Evolutionary conservation across 2,113 vertebrate species (phyloP).

Genomic region (Pseudorasbora parva): DNA sequence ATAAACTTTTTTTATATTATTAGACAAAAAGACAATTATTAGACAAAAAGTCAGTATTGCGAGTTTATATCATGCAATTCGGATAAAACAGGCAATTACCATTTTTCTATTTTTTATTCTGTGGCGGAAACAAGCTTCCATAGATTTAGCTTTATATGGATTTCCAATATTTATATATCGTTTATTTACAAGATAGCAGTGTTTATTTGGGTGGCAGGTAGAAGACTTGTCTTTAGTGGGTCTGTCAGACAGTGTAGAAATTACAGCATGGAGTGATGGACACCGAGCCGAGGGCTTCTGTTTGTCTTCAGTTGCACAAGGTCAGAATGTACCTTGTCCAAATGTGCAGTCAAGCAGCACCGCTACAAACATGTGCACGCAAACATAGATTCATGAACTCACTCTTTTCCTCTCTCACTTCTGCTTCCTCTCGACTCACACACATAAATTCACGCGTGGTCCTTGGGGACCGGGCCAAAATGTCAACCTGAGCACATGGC

Average conservation of each 20-base stretch:
- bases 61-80: too few relatives aligned
- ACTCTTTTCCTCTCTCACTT: slow-evolving; percentile 26
- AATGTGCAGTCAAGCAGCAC: slow-evolving; percentile 50
- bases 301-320: slow-evolving; percentile 59
- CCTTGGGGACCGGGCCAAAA: slow-evolving; percentile 74
- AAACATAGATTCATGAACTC: slow-evolving; percentile 53
- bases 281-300: slow-evolving; percentile 48
- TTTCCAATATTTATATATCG: too few relatives aligned
- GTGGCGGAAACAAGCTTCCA: too few relatives aligned
- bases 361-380: slow-evolving; percentile 55
- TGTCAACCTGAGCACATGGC: slow-evolving; percentile 73
- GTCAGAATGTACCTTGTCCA: slow-evolving; percentile 57
- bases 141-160: background rate
- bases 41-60: too few relatives aligned
- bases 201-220: slow-evolving; percentile 26
- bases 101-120: too few relatives aligned
- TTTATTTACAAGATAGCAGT: background rate
- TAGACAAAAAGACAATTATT: too few relatives aligned
- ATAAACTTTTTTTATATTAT: too few relatives aligned
- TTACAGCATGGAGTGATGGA: slow-evolving; percentile 54
- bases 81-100: too few relatives aligned
- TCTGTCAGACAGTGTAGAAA: slow-evolving; percentile 47
- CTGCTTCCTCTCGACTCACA: slow-evolving; percentile 30
- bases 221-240: slow-evolving; percentile 10
- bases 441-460: slow-evolving; percentile 67